Evolutionary conservation across 1,140 invertebrate genomes (phyloP), one percentile per base, ranked within the genome.

Genomic region (Aphelenchoides fujianensis): DNA sequence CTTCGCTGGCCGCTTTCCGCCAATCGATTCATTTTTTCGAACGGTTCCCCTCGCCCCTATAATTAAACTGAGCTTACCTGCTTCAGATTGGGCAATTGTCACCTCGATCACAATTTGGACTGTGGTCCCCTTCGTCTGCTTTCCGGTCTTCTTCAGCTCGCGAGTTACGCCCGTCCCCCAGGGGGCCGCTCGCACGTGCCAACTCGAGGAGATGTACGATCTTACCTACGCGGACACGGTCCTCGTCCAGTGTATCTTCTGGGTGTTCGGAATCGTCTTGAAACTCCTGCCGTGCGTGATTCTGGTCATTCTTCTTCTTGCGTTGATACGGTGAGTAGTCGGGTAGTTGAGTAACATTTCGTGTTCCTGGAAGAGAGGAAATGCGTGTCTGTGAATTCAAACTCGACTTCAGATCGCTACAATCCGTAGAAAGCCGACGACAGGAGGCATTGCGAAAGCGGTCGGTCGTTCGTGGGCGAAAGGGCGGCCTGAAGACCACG

Each of bases 141-240:
- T 70, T 5, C 74, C 74, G 30, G 77, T 76, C 27, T 76, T 74
- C 55, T 72, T 76, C 16, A 77, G 59, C 16, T 76, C 74, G 31
- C 48, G 48, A 32, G 73, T 74, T 5, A n/a, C 5, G 5, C 7
- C 5, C 5, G 62, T 68, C 16, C 3, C 16, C 5, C 34, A 52
- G 27, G 5, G 62, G 7, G 19, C 19, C 23, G 62, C 5, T 28
- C 5, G 5, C 5, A 27, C 7, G 52, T 75, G 74, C 19, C 37
- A 70, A 9, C 55, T 76, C 30, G 41, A 75, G 30, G 69, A 30
- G 7, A 48, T 75, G 30, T 75, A 76, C 54, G 74, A 75, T 54
- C 63, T 76, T 5, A 75, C 52, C 30, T 76, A 75, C 63, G 55
- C 67, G 23, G 70, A 75, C 0, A 68, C 68, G 57, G 30, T 70